Evolutionary conservation across 2,888 invertebrate genomes (phyloP), one percentile per base, ranked within the genome.

Genomic region (Hypomecis atomaria): DNA sequence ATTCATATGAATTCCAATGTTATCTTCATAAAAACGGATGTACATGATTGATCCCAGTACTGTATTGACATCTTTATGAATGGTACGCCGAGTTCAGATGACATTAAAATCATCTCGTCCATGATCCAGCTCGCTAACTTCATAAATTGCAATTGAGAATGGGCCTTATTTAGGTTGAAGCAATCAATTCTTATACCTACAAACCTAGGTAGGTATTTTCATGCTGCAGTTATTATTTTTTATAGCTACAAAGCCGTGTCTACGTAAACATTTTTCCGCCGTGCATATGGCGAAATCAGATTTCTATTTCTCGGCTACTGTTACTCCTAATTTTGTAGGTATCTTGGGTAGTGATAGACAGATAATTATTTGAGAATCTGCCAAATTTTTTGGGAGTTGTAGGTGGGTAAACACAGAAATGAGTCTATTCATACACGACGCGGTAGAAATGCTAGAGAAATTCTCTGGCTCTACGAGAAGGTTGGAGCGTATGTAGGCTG

Each of bases 31-130:
- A 38, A 73, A 84, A 85, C 88, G 89, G 88, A 88, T 88, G 85
- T 84, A 81, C 84, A 76, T 82, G 82, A 86, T 84, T 87, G 88
- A 87, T 85, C 85, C 81, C 82, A 71, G 78, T 81, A 81, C 77
- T 77, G 77, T 81, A 88, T 84, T 88, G 86, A 78, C 85, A 86
- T 88, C 74, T 89, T 87, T 87, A 89, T 85, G 84, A 83, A 85
- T 84, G 81, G 77, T 78, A 76, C 75, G 77, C 73, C 77, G 70
- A 78, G 77, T 74, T 47, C 53, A 45, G 38, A 53, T n/a, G 36
- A 38, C 43, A 60, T 52, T 58, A 38, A 45, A 47, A 55, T 59
- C 65, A 53, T 59, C 56, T 63, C 59, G 54, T 47, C 52, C 58
- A 53, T 62, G 62, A 53, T 58, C 57, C 57, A 52, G 53, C 52